Percentiles rank a stretch among this genome's conserved stretches.
Evolutionary conservation across 2,113 vertebrate genomes (phyloP).

Genomic region (Ellobius talpinus): DNA sequence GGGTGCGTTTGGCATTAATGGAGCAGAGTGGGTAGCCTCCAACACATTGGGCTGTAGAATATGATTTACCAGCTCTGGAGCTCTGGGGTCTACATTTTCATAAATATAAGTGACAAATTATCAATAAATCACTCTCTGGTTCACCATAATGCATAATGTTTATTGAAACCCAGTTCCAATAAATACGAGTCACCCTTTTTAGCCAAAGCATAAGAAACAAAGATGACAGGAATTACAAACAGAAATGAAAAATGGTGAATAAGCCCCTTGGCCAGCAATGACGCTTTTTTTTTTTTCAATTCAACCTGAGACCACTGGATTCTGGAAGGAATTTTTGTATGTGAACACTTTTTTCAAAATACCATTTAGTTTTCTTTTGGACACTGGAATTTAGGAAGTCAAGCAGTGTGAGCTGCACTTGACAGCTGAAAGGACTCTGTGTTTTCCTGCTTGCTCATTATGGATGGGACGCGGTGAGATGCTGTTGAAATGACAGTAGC

Average conservation of each 20-base stretch:
- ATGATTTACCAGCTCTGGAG: constrained; percentile 89
- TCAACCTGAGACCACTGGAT: constrained; percentile 66
- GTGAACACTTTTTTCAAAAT: constrained; percentile 63
- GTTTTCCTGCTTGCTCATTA: constrained; percentile 33
- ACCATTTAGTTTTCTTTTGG: constrained; percentile 65
- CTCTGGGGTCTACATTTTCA: constrained; percentile 87
- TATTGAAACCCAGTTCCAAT: constrained; percentile 90
- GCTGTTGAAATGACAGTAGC: not conserved
- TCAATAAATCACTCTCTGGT: constrained; percentile 89
- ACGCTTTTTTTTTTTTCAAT: not conserved
- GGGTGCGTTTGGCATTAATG: constrained; percentile 79
- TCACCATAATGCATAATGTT: constrained; percentile 90
- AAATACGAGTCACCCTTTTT: constrained; percentile 90
- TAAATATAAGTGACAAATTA: constrained; percentile 91
- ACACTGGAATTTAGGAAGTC: constrained; percentile 57
- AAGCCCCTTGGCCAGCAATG: constrained; percentile 73
- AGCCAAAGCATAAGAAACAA: constrained; percentile 89
- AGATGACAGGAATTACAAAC: constrained; percentile 90
- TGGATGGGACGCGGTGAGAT: not conserved
- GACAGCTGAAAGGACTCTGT: constrained; percentile 52
- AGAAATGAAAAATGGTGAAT: constrained; percentile 87
- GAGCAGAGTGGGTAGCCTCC: constrained; percentile 1
- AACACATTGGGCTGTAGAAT: constrained; percentile 83
- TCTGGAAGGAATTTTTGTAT: constrained; percentile 56
- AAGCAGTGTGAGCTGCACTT: constrained; percentile 35